Evolutionary conservation across 2,888 invertebrate genomes (phyloP).

Genomic region (Phymatocera aterrima): DNA sequence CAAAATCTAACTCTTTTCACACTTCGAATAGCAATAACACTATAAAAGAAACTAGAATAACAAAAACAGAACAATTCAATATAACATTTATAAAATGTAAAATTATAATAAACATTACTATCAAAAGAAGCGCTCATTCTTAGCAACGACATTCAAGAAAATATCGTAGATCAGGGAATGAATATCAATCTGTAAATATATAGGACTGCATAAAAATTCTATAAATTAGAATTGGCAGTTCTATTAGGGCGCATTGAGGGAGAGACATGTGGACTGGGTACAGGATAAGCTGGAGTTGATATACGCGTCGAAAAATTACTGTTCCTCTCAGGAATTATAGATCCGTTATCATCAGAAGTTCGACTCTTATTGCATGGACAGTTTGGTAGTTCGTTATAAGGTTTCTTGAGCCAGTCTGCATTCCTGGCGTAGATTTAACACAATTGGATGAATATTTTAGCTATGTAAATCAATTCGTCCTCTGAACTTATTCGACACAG

Average conservation of each 20-base stretch:
- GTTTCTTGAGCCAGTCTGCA: constrained; percentile 61
- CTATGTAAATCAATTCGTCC: neutral
- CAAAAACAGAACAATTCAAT: constrained; percentile 13
- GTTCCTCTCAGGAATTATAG: constrained; percentile 20
- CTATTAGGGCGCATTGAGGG: constrained; percentile 14
- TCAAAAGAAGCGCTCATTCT: constrained; percentile 5
- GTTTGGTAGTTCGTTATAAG: constrained; percentile 55
- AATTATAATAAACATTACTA: constrained; percentile 40
- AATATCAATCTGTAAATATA: constrained; percentile 3
- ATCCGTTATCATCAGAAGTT: constrained; percentile 5
- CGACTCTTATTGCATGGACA: constrained; percentile 38
- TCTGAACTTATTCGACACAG: neutral
- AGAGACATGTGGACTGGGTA: constrained; percentile 35
- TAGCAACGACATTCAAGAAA: neutral
- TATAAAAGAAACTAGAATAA: neutral
- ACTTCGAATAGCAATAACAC: neutral
- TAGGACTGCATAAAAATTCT: neutral
- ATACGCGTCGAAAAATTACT: constrained; percentile 10
- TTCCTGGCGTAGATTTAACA: constrained; percentile 51
- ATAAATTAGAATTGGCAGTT: constrained; percentile 16
- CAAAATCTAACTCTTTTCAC: constrained; percentile 20
- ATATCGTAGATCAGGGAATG: neutral
- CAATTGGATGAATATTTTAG: too few species aligned
- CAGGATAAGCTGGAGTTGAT: constrained; percentile 34
- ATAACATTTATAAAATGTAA: constrained; percentile 27